phyloP scores from a whole-genome alignment of 2,888 invertebrate genomes.

The Sinotaia quadrata region DNA sequence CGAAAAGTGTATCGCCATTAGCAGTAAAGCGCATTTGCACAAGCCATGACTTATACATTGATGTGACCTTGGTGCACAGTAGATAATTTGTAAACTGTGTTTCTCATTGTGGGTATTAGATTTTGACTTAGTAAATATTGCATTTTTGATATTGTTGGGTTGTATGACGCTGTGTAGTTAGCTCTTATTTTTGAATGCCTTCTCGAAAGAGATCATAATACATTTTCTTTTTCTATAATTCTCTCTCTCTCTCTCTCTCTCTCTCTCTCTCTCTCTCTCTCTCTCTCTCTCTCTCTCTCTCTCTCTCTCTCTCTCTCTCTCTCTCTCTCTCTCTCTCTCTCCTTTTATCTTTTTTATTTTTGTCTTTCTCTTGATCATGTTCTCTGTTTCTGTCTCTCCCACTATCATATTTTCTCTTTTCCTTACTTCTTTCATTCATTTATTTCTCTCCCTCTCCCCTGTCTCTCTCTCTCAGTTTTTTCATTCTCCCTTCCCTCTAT shows the following conservation, averaged over 20 bases:
- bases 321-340: conserved; percentile 10
- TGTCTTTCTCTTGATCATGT: background rate
- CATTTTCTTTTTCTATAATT: background rate
- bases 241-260: background rate
- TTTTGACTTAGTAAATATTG: no score
- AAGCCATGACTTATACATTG: no score
- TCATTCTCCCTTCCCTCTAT: no score
- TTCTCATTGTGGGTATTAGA: no score
- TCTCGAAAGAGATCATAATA: background rate
- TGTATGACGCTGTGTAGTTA: no score
- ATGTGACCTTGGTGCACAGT: no score
- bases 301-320: background rate
- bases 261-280: background rate
- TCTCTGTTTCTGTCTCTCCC: conserved; percentile 1
- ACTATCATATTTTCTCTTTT: background rate
- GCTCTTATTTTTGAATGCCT: no score
- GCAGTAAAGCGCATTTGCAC: no score
- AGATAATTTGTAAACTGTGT: no score
- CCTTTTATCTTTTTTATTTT: background rate
- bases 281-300: background rate
- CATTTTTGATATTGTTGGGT: no score
- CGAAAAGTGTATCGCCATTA: no score
- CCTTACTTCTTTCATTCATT: background rate
- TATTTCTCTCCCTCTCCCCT: background rate
- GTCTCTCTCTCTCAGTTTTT: background rate